phyloP scores from a whole-genome alignment of 1,140 invertebrate species.

The Ectropis grisescens region DNA sequence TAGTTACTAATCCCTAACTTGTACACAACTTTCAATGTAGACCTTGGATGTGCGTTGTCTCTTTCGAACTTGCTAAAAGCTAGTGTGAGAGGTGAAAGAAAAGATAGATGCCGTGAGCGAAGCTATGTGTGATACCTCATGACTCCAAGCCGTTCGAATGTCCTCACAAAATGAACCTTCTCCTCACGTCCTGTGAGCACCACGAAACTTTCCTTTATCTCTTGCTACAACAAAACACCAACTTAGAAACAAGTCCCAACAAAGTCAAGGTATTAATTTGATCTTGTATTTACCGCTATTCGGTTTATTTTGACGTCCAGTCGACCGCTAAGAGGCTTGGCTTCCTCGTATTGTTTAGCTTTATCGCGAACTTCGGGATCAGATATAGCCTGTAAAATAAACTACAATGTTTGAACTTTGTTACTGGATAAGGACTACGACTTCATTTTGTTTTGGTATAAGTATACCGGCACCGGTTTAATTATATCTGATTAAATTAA shows the following conservation, averaged over 20 bases:
- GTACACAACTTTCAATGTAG: too few relatives aligned
- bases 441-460: too few relatives aligned
- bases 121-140: too few relatives aligned
- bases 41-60: too few relatives aligned
- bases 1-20: too few relatives aligned
- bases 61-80: too few relatives aligned
- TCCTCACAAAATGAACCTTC: conserved; percentile 25
- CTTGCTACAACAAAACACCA: conserved; percentile 28
- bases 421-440: too few relatives aligned
- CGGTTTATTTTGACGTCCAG: conserved; percentile 44
- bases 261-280: conserved; percentile 9
- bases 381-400: conserved; percentile 25
- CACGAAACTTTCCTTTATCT: conserved; percentile 61
- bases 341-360: conserved; percentile 29
- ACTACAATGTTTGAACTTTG: too few relatives aligned
- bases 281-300: conserved; percentile 33
- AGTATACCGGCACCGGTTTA: too few relatives aligned
- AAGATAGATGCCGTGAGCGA: too few relatives aligned
- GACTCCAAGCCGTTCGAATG: conserved; percentile 46
- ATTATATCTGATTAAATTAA: too few relatives aligned
- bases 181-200: conserved; percentile 24
- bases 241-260: not conserved
- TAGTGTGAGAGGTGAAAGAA: too few relatives aligned
- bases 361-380: conserved; percentile 21
- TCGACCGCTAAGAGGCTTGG: conserved; percentile 35